These are phyloP conservation scores for Poecilobothrus nobilitatus DNA, from an alignment of 2,888 invertebrate species.

Conservation along the genomic window DNA sequence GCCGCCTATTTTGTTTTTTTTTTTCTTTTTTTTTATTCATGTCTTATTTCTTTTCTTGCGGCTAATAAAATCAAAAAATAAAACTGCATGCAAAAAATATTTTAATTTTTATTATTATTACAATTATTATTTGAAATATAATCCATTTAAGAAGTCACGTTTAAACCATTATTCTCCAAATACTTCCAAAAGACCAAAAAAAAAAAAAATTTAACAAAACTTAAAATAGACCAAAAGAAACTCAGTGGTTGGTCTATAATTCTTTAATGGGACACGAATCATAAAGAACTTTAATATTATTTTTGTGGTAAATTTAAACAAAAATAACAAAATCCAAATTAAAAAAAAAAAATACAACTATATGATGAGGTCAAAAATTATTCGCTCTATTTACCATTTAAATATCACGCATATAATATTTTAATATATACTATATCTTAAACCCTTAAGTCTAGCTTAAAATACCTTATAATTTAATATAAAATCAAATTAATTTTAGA, in stretches of 20 bases:
- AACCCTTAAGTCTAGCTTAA: no score
- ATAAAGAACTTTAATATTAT: no score
- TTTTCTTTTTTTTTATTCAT: not conserved
- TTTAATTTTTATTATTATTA: not conserved
- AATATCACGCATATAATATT: not conserved
- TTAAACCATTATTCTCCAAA: not conserved
- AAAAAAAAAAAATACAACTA: not conserved
- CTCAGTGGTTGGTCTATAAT: not conserved
- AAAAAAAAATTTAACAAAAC: not conserved
- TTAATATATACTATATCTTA: not conserved
- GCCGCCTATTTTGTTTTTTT: no score
- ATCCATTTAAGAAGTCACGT: not conserved
- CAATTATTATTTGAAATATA: not conserved
- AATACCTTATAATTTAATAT: no score
- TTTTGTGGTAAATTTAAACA: no score
- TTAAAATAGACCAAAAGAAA: not conserved
- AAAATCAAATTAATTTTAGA: no score
- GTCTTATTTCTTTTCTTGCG: not conserved
- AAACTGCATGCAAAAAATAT: not conserved
- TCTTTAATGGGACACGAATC: not conserved
- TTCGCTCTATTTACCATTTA: not conserved
- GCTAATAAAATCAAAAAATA: not conserved
- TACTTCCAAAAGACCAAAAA: not conserved
- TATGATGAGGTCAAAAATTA: slow-evolving; percentile 5
- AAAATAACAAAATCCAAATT: no score